Percentiles rank a stretch among this genome's conserved stretches.
Conservation (phyloP, 2,113 vertebrate species). For the Chionodraco myersi region DNA sequence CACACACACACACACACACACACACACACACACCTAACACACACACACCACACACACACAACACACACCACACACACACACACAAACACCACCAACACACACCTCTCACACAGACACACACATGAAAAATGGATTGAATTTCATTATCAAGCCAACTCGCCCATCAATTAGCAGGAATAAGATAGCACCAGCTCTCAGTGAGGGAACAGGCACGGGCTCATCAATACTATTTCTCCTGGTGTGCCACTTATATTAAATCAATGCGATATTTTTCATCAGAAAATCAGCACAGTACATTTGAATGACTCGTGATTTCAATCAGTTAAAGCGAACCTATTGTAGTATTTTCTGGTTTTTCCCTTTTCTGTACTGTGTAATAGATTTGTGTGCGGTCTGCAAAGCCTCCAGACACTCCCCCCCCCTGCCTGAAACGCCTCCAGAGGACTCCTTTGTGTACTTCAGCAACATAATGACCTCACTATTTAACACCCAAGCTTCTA, state of each 20-base stretch:
- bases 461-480: too few species aligned
- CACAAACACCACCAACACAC: conserved; percentile 14
- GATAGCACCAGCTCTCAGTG: conserved; percentile 35
- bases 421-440: too few species aligned
- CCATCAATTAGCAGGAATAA: conserved; percentile 44
- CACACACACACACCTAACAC: conserved; percentile 23
- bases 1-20: conserved; percentile 28
- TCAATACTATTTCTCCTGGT: not conserved
- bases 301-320: too few species aligned
- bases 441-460: too few species aligned
- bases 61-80: not conserved
- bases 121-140: conserved; percentile 49
- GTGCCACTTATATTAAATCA: not conserved
- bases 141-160: conserved; percentile 45
- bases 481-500: too few species aligned
- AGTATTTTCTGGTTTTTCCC: too few species aligned
- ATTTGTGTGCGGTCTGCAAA: too few species aligned
- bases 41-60: not conserved
- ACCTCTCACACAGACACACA: conserved; percentile 1
- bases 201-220: conserved; percentile 19
- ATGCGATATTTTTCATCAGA: not conserved
- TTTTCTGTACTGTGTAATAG: too few species aligned
- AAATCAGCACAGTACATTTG: too few species aligned
- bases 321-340: too few species aligned
- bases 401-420: too few species aligned